Evolutionary conservation across 2,113 vertebrate species (phyloP), one percentile per base, ranked within the genome.

Genomic region (Percopsis transmontana): DNA sequence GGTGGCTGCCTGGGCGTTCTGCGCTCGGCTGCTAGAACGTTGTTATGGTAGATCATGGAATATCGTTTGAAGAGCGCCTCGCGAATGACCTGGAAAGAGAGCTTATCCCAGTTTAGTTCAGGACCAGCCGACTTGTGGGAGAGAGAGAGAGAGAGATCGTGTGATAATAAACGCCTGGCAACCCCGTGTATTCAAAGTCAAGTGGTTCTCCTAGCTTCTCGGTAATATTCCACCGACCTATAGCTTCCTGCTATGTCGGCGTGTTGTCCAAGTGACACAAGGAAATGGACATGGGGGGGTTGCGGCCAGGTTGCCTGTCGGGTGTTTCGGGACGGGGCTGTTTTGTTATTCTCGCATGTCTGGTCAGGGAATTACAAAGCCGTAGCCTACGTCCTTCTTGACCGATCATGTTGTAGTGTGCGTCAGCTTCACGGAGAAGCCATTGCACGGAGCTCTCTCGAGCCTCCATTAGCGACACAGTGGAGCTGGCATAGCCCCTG

Each of bases 391-490:
- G 51, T 58, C 23, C 38, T 40, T 33, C 58, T 61, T 73, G 69
- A 63, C 66, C 64, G 82, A 69, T 77, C 79, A 74, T 81, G 80
- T 61, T 80, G 86, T 68, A 59, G 64, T 85, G 85, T 77, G 85
- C 80, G 83, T 71, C 84, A 84, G 89, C 81, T 89, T 89, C 88
- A 92, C 92, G 89, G 91, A 95, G 95, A 89, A 97, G 94, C 95
- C 94, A 95, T 95, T 95, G 95, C 94, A 88, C 89, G 88, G 91
- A 91, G 14, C 48, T 51, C 8, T 82, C 92, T 68, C 40, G 81
- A 87, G 88, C 89, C 90, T 91, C 91, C 91, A 91, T 92, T 92
- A 91, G 83, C 83, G 88, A 88, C 91, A 83, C 87, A 69, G 72
- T 85, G 90, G 85, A 89, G 85, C 87, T 89, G 90, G 77, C 90